Evolutionary conservation across 2,113 vertebrate genomes (phyloP).

Genomic region (Fulmarus glacialis): DNA sequence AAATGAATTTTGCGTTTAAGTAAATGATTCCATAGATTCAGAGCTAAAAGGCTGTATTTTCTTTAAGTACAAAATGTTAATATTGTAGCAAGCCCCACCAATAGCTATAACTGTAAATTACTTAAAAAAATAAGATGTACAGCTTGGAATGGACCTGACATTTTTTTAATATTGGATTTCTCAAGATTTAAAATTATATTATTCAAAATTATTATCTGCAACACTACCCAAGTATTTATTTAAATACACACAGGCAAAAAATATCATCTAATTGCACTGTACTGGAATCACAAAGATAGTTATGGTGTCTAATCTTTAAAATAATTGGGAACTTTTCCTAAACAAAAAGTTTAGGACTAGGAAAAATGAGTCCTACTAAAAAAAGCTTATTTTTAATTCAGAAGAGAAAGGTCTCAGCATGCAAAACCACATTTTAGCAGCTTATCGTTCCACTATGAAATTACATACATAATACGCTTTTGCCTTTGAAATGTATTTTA

Average conservation of each 20-base stretch:
- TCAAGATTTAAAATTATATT: background rate
- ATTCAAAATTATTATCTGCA: background rate
- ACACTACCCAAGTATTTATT: background rate
- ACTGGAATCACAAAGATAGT: background rate
- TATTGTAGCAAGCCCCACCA: background rate
- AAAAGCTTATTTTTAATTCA: background rate
- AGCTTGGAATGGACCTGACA: accelerated
- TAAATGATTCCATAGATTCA: background rate
- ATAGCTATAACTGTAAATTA: background rate
- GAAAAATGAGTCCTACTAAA: background rate
- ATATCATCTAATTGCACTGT: background rate
- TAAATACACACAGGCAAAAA: background rate
- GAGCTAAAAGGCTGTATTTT: background rate
- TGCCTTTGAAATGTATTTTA: background rate
- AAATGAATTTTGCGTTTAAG: background rate
- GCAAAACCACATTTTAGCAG: background rate
- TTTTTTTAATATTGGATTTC: background rate
- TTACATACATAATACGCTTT: background rate
- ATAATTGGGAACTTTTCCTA: background rate
- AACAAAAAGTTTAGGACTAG: background rate
- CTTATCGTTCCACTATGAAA: background rate
- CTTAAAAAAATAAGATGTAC: background rate
- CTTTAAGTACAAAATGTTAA: background rate
- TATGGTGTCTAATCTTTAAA: background rate
- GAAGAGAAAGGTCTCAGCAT: background rate